phyloP scores from a whole-genome alignment of 2,888 invertebrate species.

The Pharmacophagus antenor region DNA sequence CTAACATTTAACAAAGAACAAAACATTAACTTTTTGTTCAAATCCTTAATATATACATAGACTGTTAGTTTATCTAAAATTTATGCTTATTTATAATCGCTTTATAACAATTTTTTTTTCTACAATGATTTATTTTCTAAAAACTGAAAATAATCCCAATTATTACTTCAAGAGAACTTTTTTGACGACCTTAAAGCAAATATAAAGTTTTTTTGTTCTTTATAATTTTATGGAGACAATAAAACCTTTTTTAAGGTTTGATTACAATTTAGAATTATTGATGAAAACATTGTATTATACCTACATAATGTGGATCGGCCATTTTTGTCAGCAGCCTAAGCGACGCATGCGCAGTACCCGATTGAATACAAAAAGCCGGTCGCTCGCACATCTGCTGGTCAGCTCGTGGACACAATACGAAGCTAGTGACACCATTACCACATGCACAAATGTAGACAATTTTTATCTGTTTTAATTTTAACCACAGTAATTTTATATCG shows the following conservation, averaged over 20 bases:
- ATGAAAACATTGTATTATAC: slow-evolving; percentile 11
- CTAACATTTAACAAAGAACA: too few species aligned
- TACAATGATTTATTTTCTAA: too few species aligned
- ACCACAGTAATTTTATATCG: slow-evolving; percentile 63
- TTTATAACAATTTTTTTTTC: too few species aligned
- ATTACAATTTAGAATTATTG: not conserved
- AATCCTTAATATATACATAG: not conserved
- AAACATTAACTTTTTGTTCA: too few species aligned
- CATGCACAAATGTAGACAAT: not conserved
- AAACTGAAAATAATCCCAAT: too few species aligned
- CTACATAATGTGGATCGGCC: slow-evolving; percentile 45
- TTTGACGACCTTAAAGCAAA: not conserved
- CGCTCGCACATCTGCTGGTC: slow-evolving; percentile 78
- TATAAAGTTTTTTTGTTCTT: not conserved
- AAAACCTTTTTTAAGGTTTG: not conserved
- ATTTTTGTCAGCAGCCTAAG: slow-evolving; percentile 55
- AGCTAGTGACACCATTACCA: slow-evolving; percentile 33
- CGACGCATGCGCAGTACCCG: slow-evolving; percentile 63
- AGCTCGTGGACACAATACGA: slow-evolving; percentile 75
- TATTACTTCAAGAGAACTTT: not conserved
- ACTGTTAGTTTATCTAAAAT: not conserved
- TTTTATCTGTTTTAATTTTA: slow-evolving; percentile 33
- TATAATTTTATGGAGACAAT: too few species aligned
- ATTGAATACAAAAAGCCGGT: slow-evolving; percentile 67
- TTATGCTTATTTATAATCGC: too few species aligned